phyloP scores from a whole-genome alignment of 37 sponge, comb jelly and placozoan genomes.

The Geodia barretti region DNA sequence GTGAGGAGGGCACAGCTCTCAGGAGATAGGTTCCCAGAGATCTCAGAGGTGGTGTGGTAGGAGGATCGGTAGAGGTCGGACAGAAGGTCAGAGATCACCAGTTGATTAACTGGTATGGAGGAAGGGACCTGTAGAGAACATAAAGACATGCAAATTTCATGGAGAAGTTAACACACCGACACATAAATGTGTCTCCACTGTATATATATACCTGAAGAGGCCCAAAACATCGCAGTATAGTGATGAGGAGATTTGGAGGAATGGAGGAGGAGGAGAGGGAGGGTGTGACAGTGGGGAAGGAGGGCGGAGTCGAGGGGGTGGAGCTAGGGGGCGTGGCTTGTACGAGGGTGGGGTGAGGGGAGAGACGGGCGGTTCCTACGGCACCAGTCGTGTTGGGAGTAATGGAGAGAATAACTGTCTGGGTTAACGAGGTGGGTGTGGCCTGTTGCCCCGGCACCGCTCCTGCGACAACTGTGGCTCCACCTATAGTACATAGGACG shows the following conservation, averaged over 20 bases:
- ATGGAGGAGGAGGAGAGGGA: background rate
- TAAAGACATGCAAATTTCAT: too few species aligned
- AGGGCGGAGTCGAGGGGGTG: background rate
- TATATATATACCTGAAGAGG: too few species aligned
- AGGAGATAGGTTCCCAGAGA: conserved; percentile 55
- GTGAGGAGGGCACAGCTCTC: conserved; percentile 83
- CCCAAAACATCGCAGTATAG: conserved; percentile 65
- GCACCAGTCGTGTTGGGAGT: background rate
- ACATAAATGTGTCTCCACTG: too few species aligned
- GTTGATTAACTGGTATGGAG: background rate
- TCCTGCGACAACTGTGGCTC: background rate
- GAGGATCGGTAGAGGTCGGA: conserved; percentile 40
- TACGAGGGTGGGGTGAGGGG: background rate
- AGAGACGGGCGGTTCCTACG: background rate
- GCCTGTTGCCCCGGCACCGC: background rate
- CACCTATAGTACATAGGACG: too few species aligned
- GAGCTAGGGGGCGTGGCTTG: background rate
- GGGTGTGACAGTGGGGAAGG: background rate
- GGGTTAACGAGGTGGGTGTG: background rate
- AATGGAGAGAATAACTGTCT: background rate
- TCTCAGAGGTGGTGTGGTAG: conserved; percentile 33
- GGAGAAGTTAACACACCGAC: too few species aligned
- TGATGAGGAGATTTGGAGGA: conserved; percentile 4
- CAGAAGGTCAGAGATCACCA: conserved; percentile 26
- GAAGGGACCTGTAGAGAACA: too few species aligned